Evolutionary conservation across 2,888 invertebrate genomes (phyloP), one percentile per base, ranked within the genome.

Genomic region (Callosobruchus maculatus): DNA sequence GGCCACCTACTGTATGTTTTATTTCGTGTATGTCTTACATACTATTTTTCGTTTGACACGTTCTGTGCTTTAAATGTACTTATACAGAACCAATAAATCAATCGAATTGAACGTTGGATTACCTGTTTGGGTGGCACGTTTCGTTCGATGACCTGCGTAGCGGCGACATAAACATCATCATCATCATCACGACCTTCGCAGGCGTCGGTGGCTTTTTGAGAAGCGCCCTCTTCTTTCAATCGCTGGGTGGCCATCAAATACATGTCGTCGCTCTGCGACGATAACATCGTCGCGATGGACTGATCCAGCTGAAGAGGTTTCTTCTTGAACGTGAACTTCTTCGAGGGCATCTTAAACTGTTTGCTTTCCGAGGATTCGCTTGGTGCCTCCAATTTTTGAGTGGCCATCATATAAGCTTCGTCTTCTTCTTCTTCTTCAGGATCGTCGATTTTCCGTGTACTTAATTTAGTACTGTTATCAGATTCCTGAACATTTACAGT

Each of bases 391-490:
- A 77, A 69, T 74, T 77, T 76, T 75, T 80, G 80, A 20, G 79
- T 80, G 2, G 80, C 73, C 75, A 75, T 73, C 21, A 75, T 68
- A 69, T 76, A 80, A 69, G 78, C 70, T 72, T 80, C 71, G 13
- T 71, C 71, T 20, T 71, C 70, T n/a, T n/a, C n/a, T n/a, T n/a
- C n/a, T 66, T 70, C 73, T 31, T 69, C n/a, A n/a, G n/a, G n/a
- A n/a, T n/a, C n/a, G n/a, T n/a, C n/a, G n/a, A n/a, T n/a, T n/a
- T n/a, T n/a, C n/a, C n/a, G n/a, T n/a, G n/a, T n/a, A n/a, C n/a
- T n/a, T n/a, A n/a, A n/a, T n/a, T n/a, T n/a, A n/a, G n/a, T n/a
- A n/a, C n/a, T n/a, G n/a, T n/a, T n/a, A n/a, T n/a, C n/a, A n/a
- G n/a, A n/a, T n/a, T n/a, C n/a, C n/a, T n/a, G n/a, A n/a, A n/a